Percentiles rank a stretch among this genome's conserved stretches.
phyloP scores from a whole-genome alignment of 1,140 invertebrate genomes.

The Eurosta solidaginis region DNA sequence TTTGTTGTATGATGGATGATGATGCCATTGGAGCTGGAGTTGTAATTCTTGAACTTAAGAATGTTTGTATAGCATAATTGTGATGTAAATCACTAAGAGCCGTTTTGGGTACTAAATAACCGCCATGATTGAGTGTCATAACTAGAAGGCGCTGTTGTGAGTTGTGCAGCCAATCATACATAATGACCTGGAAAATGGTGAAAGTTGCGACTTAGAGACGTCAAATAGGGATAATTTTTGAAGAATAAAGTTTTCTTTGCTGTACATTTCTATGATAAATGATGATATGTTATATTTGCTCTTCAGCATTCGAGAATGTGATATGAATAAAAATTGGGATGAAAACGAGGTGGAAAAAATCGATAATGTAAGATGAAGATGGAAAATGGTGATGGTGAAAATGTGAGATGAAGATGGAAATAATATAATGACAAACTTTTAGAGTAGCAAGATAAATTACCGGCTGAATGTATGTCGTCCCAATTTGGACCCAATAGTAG shows the following conservation, averaged over 20 bases:
- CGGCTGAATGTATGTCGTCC: too few relatives aligned
- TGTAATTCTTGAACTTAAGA: conserved; percentile 15
- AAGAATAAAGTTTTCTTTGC: neutral
- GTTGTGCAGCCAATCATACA: conserved; percentile 63
- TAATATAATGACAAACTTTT: too few relatives aligned
- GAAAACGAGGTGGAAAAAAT: too few relatives aligned
- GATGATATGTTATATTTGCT: neutral
- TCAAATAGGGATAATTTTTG: neutral
- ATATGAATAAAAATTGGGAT: too few relatives aligned
- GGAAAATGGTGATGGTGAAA: too few relatives aligned
- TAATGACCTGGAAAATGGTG: conserved; percentile 58
- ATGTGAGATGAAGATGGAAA: too few relatives aligned
- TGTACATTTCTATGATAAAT: neutral
- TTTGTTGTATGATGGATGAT: conserved; percentile 30
- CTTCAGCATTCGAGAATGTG: neutral
- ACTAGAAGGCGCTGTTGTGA: conserved; percentile 63
- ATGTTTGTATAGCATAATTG: conserved; percentile 40
- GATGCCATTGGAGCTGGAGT: neutral
- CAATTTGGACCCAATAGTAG: too few relatives aligned
- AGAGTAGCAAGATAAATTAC: too few relatives aligned
- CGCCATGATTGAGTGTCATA: conserved; percentile 62
- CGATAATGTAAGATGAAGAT: too few relatives aligned
- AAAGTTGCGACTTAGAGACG: neutral
- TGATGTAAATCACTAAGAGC: conserved; percentile 48
- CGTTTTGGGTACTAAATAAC: conserved; percentile 57